Evolutionary conservation across 2,888 invertebrate species (phyloP).

Genomic region (Eilema depressum): DNA sequence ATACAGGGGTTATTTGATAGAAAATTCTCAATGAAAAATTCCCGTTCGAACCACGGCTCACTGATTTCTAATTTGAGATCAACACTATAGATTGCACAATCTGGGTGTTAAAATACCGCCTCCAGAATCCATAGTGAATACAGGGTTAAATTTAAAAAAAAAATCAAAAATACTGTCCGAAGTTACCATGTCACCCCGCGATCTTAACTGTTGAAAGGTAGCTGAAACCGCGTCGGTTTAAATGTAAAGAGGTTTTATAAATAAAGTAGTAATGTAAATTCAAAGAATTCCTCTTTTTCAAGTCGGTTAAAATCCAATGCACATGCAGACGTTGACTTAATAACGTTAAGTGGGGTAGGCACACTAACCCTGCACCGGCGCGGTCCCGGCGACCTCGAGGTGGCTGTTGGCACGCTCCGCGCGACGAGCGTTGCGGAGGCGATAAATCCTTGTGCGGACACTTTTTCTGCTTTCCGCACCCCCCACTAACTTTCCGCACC

Average conservation of each 20-base stretch:
- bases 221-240: too few species aligned
- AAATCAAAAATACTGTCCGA: too few species aligned
- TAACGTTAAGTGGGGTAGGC: conserved; percentile 28
- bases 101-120: neutral
- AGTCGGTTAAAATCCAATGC: conserved; percentile 14
- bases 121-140: neutral
- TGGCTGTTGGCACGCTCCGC: conserved; percentile 54
- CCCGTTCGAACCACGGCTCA: neutral
- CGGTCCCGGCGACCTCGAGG: conserved; percentile 30
- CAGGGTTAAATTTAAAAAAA: neutral
- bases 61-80: neutral
- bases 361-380: conserved; percentile 25
- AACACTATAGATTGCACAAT: neutral
- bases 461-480: conserved; percentile 50
- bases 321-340: conserved; percentile 38
- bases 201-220: too few species aligned
- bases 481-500: conserved; percentile 26
- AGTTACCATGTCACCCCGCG: too few species aligned
- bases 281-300: neutral
- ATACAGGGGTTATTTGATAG: neutral
- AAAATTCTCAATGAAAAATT: neutral
- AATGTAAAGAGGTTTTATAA: too few species aligned
- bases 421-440: conserved; percentile 60
- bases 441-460: conserved; percentile 72
- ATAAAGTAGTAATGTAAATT: too few species aligned